These are phyloP conservation scores for Zenarchopterus dispar DNA, from an alignment of 2,797 vertebrate genomes.

Conservation along the genomic window DNA sequence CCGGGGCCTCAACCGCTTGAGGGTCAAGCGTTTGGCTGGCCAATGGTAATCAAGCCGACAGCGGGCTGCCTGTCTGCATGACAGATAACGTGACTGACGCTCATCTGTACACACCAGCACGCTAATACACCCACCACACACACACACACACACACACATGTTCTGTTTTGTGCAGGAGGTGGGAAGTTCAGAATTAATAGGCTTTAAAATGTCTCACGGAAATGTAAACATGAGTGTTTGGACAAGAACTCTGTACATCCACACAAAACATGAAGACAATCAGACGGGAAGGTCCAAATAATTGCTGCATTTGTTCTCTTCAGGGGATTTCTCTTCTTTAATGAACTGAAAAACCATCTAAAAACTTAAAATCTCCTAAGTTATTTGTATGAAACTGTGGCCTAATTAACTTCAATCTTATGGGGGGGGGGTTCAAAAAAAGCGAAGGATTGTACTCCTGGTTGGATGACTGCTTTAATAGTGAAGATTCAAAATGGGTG, in stretches of 20 bases:
- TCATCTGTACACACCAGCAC: conserved; percentile 48
- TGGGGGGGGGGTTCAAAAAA: no score
- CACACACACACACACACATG: conserved; percentile 12
- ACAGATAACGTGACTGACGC: conserved; percentile 64
- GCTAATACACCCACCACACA: conserved; percentile 22
- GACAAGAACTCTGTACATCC: no score
- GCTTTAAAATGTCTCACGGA: no score
- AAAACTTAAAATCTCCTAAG: no score
- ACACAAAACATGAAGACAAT: conserved; percentile 1
- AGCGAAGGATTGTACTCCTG: conserved; percentile 37
- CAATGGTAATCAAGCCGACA: conserved; percentile 75
- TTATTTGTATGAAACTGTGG: conserved; percentile 43
- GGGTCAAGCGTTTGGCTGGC: conserved; percentile 76
- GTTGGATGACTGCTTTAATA: conserved; percentile 39
- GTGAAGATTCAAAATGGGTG: conserved; percentile 40
- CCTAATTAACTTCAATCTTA: conserved; percentile 63
- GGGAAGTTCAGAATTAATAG: background rate
- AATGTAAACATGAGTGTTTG: no score
- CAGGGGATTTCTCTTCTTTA: conserved; percentile 37
- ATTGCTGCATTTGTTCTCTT: conserved; percentile 35
- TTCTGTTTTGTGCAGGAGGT: conserved; percentile 8
- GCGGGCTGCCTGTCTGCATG: conserved; percentile 69
- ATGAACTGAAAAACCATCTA: no score
- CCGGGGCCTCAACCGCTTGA: conserved; percentile 61
- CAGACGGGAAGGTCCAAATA: conserved; percentile 21